These are phyloP conservation scores for Hirundichthys speculiger DNA, from an alignment of 2,113 vertebrate species.

Conservation along the genomic window DNA sequence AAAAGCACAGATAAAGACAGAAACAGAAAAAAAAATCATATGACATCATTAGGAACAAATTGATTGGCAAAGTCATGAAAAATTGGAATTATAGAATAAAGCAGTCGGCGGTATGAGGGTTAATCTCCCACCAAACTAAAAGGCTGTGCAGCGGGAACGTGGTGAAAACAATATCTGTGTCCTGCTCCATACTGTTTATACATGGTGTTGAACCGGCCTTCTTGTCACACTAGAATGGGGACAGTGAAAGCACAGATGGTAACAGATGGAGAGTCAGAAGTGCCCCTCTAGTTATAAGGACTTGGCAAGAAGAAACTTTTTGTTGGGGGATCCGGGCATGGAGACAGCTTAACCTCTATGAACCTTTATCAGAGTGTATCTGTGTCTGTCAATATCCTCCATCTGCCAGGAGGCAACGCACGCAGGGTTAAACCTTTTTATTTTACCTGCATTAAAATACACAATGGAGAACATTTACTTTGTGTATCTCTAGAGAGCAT, in stretches of 20 bases:
- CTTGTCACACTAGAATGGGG: constrained; percentile 64
- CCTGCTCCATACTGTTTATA: constrained; percentile 44
- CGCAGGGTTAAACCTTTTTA: no score
- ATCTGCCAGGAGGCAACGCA: not conserved
- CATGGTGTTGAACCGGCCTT: constrained; percentile 38
- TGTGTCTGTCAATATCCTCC: constrained; percentile 8
- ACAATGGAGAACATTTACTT: no score
- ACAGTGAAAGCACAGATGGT: constrained; percentile 77
- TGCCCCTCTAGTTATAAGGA: constrained; percentile 75
- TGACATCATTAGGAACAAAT: no score
- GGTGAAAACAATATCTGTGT: constrained; percentile 65
- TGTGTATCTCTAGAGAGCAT: no score
- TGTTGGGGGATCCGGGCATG: constrained; percentile 70
- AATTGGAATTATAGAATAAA: no score
- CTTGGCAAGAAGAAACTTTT: constrained; percentile 72
- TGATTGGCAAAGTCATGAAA: no score
- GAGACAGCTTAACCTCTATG: constrained; percentile 76
- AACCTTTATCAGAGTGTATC: constrained; percentile 48
- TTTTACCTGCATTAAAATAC: no score
- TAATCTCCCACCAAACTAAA: constrained; percentile 26
- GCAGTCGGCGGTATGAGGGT: no score
- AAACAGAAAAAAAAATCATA: no score
- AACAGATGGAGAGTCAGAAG: constrained; percentile 81
- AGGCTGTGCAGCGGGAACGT: constrained; percentile 52
- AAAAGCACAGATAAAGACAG: no score